Evolutionary conservation across 2,113 vertebrate genomes (phyloP), one percentile per base, ranked within the genome.

Genomic region (Paratilapia polleni): DNA sequence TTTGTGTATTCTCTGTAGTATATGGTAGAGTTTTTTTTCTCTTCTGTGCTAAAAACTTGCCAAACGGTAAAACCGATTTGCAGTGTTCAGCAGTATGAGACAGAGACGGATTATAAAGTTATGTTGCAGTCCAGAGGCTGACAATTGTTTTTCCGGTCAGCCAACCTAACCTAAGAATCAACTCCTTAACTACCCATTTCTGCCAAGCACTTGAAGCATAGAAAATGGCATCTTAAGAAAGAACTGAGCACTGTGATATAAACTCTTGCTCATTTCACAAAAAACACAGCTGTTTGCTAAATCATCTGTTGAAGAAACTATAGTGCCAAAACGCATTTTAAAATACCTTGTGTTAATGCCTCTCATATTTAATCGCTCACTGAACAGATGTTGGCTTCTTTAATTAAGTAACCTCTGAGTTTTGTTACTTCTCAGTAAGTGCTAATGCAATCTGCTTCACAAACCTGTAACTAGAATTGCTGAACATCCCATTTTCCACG

Each of bases 261-360:
- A 83, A 80, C 56, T 49, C 28, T 74, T 31, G 31, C 78, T 85
- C 77, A 64, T 92, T 88, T 87, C 63, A 91, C 63, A 93, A 80
- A 87, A 90, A 83, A n/a, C 89, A 91, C 94, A 95, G 92, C 93
- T 95, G 94, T 91, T 94, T 93, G 94, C 66, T 93, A 90, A 95
- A 93, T 95, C 94, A 94, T 93, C 92, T 96, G 92, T 95, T 94
- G 86, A 94, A 87, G 91, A 93, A 95, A 82, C 81, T 86, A 87
- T 86, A 88, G 73, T 82, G 79, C 87, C 89, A 89, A 87, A 91
- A 91, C 77, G 88, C 81, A n/a, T 28, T 92, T 93, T 92, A 93
- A n/a, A 94, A 93, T 91, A 83, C 78, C 86, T 89, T 88, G 75
- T 85, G 84, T 91, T 92, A 89, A 92, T 93, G 85, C 89, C 87